phyloP scores from a whole-genome alignment of 2,797 vertebrate genomes.

The Choloepus didactylus region DNA sequence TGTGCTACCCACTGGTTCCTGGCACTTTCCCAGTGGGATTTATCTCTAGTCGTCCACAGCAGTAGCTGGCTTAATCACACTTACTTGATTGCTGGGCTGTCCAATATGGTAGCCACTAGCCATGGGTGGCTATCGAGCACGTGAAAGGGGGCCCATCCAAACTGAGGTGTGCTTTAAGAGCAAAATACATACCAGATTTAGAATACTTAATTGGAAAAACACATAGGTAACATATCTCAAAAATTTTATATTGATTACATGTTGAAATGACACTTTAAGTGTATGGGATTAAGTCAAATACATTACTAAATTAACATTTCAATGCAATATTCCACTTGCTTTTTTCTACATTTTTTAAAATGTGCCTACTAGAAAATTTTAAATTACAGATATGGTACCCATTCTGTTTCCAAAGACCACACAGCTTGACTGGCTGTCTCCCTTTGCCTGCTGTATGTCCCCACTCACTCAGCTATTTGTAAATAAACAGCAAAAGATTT shows the following conservation, averaged over 20 bases:
- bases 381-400: neutral
- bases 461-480: too few relatives aligned
- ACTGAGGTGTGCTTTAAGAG: neutral
- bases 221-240: neutral
- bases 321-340: too few relatives aligned
- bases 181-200: neutral
- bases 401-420: neutral
- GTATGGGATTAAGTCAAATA: neutral
- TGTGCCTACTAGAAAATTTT: neutral
- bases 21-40: neutral
- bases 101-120: neutral
- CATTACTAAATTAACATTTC: neutral
- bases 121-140: rapidly evolving
- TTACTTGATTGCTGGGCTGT: rapidly evolving
- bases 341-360: neutral
- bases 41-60: rapidly evolving
- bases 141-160: neutral
- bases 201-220: neutral
- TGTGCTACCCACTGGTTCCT: too few relatives aligned
- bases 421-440: neutral
- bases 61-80: rapidly evolving
- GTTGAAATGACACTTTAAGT: neutral
- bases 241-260: neutral
- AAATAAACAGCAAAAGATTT: too few relatives aligned
- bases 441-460: neutral